Conservation (phyloP, 2,113 vertebrate species). For the Nothoprocta perdicaria region DNA sequence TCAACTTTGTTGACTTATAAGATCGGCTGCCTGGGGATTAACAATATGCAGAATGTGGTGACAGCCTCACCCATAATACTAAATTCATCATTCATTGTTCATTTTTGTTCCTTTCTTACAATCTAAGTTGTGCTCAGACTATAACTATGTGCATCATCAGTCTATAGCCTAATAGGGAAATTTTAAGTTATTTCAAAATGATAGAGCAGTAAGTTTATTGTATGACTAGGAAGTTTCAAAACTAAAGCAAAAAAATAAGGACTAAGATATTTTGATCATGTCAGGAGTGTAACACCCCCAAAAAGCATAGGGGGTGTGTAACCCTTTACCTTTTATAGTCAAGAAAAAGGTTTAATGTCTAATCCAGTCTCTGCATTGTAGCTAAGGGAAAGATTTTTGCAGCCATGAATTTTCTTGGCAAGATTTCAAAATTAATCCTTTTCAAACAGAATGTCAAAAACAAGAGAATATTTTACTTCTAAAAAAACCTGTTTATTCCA, state of each 20-base stretch:
- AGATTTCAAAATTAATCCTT: not conserved
- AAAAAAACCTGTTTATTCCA: not conserved
- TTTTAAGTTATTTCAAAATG: accelerated
- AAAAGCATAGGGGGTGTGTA: not conserved
- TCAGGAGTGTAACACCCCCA: not conserved
- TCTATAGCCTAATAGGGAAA: not conserved
- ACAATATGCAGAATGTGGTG: not conserved
- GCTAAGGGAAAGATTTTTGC: not conserved
- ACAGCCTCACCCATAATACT: accelerated
- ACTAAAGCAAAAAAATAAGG: not conserved
- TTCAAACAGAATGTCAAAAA: not conserved
- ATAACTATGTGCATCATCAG: not conserved
- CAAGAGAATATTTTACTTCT: not conserved
- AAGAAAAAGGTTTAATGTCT: not conserved
- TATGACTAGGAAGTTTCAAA: not conserved
- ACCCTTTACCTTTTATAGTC: not conserved
- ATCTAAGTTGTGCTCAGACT: not conserved
- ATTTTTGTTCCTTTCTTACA: not conserved
- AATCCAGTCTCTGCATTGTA: not conserved
- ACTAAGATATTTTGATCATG: not conserved
- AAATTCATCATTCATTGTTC: accelerated
- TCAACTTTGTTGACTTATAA: too few relatives aligned
- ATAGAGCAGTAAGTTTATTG: accelerated
- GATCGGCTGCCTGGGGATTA: too few relatives aligned
- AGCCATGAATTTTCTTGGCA: not conserved